Percentiles rank a stretch among this genome's conserved stretches.
Evolutionary conservation across 2,797 vertebrate species (phyloP).

Genomic region (Channa striata): DNA sequence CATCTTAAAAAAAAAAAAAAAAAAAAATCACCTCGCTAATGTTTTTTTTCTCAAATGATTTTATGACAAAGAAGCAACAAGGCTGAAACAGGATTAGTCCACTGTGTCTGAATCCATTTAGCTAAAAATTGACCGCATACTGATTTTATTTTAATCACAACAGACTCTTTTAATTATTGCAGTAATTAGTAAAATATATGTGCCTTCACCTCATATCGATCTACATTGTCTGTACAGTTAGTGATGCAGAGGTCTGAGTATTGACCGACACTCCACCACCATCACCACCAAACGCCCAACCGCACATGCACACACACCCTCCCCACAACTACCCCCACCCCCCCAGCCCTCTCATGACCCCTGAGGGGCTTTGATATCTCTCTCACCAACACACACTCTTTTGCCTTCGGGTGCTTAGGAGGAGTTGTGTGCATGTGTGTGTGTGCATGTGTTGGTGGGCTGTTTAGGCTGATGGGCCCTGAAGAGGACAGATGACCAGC

Average conservation of each 20-base stretch:
- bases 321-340: conserved; percentile 34
- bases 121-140: conserved; percentile 74
- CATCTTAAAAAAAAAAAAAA: conserved; percentile 15
- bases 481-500: conserved; percentile 81
- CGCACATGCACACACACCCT: conserved; percentile 33
- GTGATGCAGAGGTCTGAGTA: conserved; percentile 74
- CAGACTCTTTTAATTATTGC: conserved; percentile 82
- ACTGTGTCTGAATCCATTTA: conserved; percentile 75
- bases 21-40: conserved; percentile 55
- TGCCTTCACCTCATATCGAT: conserved; percentile 82
- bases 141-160: conserved; percentile 83
- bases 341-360: conserved; percentile 41
- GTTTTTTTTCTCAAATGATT: conserved; percentile 79
- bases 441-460: conserved; percentile 38
- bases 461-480: conserved; percentile 78
- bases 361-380: conserved; percentile 70
- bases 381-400: conserved; percentile 54
- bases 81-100: conserved; percentile 74
- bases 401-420: conserved; percentile 57
- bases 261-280: conserved; percentile 62
- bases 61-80: conserved; percentile 79
- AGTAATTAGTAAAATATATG: conserved; percentile 86
- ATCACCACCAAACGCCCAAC: conserved; percentile 7
- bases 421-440: conserved; percentile 26
- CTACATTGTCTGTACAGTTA: conserved; percentile 80